Base-by-base conservation (phyloP, 2,797 vertebrate species). In the Artibeus jamaicensis region DNA sequence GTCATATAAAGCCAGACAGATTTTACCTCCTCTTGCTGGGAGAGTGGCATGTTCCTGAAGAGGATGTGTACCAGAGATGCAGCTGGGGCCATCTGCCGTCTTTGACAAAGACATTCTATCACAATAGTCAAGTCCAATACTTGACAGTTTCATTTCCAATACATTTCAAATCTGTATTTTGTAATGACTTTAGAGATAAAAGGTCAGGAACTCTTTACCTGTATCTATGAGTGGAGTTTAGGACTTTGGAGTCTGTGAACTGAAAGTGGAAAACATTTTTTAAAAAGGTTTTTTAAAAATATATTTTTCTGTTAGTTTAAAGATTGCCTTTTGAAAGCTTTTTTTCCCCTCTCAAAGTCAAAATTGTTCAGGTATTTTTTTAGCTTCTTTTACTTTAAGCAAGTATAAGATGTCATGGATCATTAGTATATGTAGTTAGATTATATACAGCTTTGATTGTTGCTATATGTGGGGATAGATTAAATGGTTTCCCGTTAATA, bases 221-320 rank as follows among this genome's bases (percentile, higher is more conserved):
- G 21, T 74, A 34, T 86, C 77, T 12, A 6, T 88, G n/a, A 88
- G 46, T 65, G 24, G 37, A 88, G 37, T 59, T 94, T 74, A 89
- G 46, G 48, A 68, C 42, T 85, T 89, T 32, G 46, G 39, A 79
- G 18, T 57, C 67, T 89, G 8, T 86, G 67, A 86, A 92, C 57
- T 81, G 34, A 71, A 68, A 3, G 18, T 78, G 67, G 48, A 92
- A 86, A 89, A 73, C 26, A 62, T 34, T 71, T 42, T 71, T 37
- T 78, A 46, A 44, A 71, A n/a, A n/a, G 0, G 11, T 37, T 62
- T 91, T 73, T 2, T 1, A 81, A 32, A 53, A 42, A 48, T 48
- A 53, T 65, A 48, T 81, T 81, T 94, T 89, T 59, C 67, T 81
- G 8, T 34, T 89, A 70, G 71, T 91, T 93, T 83, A 68, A 62